phyloP scores from a whole-genome alignment of 1,140 invertebrate genomes.

The Homalodisca vitripennis region DNA sequence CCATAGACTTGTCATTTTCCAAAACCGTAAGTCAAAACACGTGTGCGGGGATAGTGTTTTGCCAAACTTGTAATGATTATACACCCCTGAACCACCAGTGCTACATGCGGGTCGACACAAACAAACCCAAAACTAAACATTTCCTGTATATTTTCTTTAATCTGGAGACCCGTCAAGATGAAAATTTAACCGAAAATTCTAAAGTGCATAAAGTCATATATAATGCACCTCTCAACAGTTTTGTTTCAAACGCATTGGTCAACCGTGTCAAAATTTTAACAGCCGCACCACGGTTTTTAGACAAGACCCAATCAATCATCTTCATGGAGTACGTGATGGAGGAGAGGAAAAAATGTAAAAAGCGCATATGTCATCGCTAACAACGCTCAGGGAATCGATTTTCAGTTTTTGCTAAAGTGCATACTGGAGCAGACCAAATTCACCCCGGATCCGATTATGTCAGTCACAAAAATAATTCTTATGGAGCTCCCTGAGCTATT shows the following conservation, averaged over 20 bases:
- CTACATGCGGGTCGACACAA: too few species aligned
- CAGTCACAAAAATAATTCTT: slow-evolving; percentile 26
- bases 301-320: background rate
- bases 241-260: slow-evolving; percentile 3
- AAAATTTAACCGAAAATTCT: too few species aligned
- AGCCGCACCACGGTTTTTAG: background rate
- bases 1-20: background rate
- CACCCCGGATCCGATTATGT: slow-evolving; percentile 37
- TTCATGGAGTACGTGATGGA: too few species aligned
- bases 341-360: background rate
- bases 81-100: background rate
- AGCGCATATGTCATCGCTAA: slow-evolving; percentile 35
- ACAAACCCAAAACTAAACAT: too few species aligned
- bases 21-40: too few species aligned
- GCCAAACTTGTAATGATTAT: too few species aligned
- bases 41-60: too few species aligned
- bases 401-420: too few species aligned
- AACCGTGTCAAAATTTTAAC: background rate
- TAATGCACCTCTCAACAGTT: slow-evolving; percentile 3
- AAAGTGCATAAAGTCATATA: background rate
- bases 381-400: slow-evolving; percentile 39
- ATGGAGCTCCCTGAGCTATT: slow-evolving; percentile 29
- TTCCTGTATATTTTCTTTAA: too few species aligned
- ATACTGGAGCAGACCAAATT: slow-evolving; percentile 32
- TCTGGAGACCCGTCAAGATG: too few species aligned